These are phyloP conservation scores for Jaculus jaculus DNA, from an alignment of 2,113 vertebrate species.

Conservation along the genomic window DNA sequence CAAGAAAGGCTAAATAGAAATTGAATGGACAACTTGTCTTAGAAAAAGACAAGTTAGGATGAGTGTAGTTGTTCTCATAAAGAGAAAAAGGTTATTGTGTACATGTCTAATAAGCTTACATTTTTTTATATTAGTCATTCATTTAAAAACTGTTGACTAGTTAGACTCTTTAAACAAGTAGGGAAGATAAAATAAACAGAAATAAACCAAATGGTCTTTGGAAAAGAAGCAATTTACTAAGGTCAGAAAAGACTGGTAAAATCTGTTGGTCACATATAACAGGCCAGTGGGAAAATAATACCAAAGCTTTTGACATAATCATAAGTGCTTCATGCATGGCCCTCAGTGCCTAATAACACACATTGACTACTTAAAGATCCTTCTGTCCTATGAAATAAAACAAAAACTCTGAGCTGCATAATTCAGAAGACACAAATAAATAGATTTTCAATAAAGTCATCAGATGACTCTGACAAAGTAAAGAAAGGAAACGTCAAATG, in stretches of 20 bases:
- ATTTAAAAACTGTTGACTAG: slow-evolving; percentile 1
- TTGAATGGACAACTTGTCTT: background rate
- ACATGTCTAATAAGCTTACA: background rate
- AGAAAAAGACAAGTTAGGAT: slow-evolving; percentile 22
- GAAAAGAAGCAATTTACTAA: background rate
- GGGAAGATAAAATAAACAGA: background rate
- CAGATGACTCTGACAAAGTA: background rate
- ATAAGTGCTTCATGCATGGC: background rate
- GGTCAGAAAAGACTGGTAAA: slow-evolving; percentile 2
- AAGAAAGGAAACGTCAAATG: background rate
- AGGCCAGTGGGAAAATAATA: background rate
- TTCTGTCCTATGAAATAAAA: slow-evolving; percentile 13
- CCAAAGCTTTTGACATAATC: background rate
- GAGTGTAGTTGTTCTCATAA: slow-evolving; percentile 3
- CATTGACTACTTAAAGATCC: background rate
- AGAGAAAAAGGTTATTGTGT: background rate
- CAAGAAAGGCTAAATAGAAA: slow-evolving; percentile 8
- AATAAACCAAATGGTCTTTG: slow-evolving; percentile 17
- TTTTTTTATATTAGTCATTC: background rate
- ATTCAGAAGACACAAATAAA: background rate
- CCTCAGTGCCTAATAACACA: background rate
- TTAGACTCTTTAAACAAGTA: slow-evolving; percentile 39
- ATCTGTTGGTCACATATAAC: background rate
- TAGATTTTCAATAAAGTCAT: background rate
- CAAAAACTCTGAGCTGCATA: background rate